Percentiles rank a stretch among this genome's conserved stretches.
These are phyloP conservation scores for Macrotis lagotis DNA, from an alignment of 2,113 vertebrate genomes.

Conservation along the genomic window DNA sequence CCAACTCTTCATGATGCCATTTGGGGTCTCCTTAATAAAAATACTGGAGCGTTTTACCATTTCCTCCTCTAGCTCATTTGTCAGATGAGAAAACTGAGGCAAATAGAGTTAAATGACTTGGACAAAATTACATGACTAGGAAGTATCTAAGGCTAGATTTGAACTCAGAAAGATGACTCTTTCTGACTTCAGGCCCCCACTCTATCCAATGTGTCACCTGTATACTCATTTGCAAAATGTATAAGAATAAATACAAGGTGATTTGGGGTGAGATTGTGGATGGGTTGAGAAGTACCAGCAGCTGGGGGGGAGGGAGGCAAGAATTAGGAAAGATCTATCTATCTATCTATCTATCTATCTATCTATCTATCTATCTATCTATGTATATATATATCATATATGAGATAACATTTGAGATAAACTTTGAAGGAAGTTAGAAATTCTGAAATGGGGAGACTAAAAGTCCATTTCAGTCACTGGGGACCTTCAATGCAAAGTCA, in stretches of 20 bases:
- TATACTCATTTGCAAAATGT: not conserved
- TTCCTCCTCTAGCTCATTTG: not conserved
- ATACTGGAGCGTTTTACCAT: not conserved
- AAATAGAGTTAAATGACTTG: not conserved
- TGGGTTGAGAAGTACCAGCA: not conserved
- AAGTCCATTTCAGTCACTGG: not conserved
- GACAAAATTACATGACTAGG: not conserved
- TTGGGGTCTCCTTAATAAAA: not conserved
- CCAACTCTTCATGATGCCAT: not conserved
- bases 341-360: no score
- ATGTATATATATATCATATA: no score
- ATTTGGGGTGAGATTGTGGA: not conserved
- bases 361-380: no score
- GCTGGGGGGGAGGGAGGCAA: not conserved
- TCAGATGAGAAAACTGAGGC: not conserved
- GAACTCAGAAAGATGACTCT: not conserved
- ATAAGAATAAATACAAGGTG: not conserved
- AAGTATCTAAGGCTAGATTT: no score
- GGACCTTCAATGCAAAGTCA: not conserved
- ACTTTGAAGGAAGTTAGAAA: not conserved
- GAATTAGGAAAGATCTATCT: not conserved
- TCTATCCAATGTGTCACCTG: not conserved
- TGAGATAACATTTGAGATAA: not conserved
- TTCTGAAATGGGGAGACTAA: not conserved
- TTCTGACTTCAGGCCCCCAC: not conserved